These are phyloP conservation scores for Drosophila sechellia DNA, from an alignment of 1,140 invertebrate genomes.

Conservation along the genomic window DNA sequence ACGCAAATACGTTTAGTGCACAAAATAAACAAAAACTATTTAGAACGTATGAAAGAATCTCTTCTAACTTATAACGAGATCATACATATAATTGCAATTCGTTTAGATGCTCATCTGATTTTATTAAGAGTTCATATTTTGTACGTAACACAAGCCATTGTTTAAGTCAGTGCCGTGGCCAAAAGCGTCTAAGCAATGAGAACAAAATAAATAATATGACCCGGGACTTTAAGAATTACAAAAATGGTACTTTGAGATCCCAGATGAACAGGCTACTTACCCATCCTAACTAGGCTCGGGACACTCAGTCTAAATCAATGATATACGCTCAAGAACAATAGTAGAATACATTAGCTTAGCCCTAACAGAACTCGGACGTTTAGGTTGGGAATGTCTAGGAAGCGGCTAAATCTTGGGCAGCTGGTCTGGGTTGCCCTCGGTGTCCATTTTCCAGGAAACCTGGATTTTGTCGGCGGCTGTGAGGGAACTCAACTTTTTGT, in stretches of 20 bases:
- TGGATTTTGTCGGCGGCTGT: conserved; percentile 61
- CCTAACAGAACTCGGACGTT: conserved; percentile 3
- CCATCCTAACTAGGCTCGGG: conserved; percentile 17
- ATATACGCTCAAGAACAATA: conserved; percentile 10
- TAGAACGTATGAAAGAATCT: background rate
- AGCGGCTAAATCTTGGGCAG: conserved; percentile 22
- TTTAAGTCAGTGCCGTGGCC: conserved; percentile 2
- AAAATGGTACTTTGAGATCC: background rate
- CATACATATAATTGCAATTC: background rate
- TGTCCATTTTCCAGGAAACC: conserved; percentile 41
- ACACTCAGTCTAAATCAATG: conserved; percentile 30
- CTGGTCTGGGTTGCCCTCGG: conserved; percentile 38
- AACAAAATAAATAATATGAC: conserved; percentile 11
- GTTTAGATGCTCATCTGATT: conserved; percentile 29
- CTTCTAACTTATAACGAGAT: background rate
- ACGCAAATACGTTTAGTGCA: background rate
- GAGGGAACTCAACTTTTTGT: conserved; percentile 72
- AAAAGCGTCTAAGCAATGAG: conserved; percentile 8
- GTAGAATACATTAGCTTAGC: conserved; percentile 13
- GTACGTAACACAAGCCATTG: conserved; percentile 11
- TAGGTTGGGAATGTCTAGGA: conserved; percentile 31
- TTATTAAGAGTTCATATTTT: conserved; percentile 24
- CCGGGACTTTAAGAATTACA: background rate
- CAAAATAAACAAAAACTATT: background rate
- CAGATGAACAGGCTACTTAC: conserved; percentile 25